Percentiles rank a stretch among this genome's conserved stretches.
Conservation (phyloP, 2,888 invertebrate genomes). For the Drosophila mimica region DNA sequence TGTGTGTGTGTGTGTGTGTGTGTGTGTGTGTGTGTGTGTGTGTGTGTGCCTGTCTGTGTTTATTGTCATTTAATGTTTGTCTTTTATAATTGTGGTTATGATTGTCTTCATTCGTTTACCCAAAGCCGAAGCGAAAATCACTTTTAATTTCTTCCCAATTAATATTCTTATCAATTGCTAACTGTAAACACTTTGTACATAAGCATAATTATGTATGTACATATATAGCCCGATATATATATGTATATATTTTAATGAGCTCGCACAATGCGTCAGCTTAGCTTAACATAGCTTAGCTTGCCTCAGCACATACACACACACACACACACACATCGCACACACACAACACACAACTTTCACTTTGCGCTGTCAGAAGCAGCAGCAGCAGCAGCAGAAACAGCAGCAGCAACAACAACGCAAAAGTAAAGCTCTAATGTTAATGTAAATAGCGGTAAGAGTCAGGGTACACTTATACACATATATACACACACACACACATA, state of each 20-base stretch:
- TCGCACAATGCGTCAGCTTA: conserved; percentile 55
- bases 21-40: neutral
- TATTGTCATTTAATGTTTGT: conserved; percentile 39
- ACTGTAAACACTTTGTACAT: neutral
- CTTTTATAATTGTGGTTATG: conserved; percentile 66
- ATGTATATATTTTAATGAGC: conserved; percentile 30
- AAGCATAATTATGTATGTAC: conserved; percentile 5
- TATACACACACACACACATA: conserved; percentile 25
- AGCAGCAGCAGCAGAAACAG: conserved; percentile 32
- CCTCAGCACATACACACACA: conserved; percentile 30
- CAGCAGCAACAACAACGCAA: conserved; percentile 42
- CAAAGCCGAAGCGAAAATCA: conserved; percentile 53
- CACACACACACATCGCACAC: neutral
- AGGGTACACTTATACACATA: conserved; percentile 35
- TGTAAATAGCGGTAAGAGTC: conserved; percentile 80
- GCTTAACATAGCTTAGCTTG: conserved; percentile 26
- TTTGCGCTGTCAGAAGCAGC: conserved; percentile 75
- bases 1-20: neutral
- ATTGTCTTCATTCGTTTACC: conserved; percentile 23
- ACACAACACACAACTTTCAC: conserved; percentile 66
- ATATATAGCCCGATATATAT: conserved; percentile 14
- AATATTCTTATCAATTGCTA: conserved; percentile 73
- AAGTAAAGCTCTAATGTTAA: conserved; percentile 77
- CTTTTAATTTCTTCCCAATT: conserved; percentile 75
- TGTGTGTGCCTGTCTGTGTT: neutral